phyloP scores from a whole-genome alignment of 2,888 invertebrate genomes.

The Acanthococcus lagerstroemiae region DNA sequence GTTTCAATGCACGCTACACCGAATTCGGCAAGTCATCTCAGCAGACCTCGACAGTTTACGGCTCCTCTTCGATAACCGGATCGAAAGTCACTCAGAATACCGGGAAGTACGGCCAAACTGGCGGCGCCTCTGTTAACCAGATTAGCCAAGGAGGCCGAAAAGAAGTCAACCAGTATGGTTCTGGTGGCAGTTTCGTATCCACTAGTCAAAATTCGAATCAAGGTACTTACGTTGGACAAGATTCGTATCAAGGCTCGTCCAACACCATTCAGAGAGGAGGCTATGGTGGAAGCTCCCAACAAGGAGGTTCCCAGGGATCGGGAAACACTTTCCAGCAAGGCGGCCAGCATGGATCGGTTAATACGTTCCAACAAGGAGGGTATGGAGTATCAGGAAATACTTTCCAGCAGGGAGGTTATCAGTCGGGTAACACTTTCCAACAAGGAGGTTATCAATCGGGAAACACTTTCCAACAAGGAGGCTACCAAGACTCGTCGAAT shows the following conservation, averaged over 20 bases:
- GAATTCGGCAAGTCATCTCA: not conserved
- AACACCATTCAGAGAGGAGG: too few species aligned
- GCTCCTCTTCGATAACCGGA: not conserved
- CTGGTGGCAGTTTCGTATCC: not conserved
- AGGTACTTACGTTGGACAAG: too few species aligned
- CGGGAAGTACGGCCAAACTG: not conserved
- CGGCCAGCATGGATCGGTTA: not conserved
- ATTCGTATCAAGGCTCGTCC: too few species aligned
- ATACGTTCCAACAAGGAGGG: constrained; percentile 3
- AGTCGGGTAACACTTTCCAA: too few species aligned
- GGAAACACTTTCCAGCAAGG: not conserved
- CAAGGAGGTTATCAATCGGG: too few species aligned
- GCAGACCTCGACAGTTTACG: not conserved
- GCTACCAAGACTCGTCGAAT: too few species aligned
- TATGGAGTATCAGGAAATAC: too few species aligned
- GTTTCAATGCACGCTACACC: not conserved
- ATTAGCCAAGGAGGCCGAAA: too few species aligned
- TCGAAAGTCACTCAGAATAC: not conserved
- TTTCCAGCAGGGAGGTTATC: too few species aligned
- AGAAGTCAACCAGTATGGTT: not conserved
- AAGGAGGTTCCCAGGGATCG: not conserved
- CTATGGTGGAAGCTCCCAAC: constrained; percentile 13
- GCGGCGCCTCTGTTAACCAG: not conserved
- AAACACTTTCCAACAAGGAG: too few species aligned
- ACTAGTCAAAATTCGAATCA: too few species aligned